Evolutionary conservation across 2,888 invertebrate genomes (phyloP), one percentile per base, ranked within the genome.

Genomic region (Stegophylla sp.): DNA sequence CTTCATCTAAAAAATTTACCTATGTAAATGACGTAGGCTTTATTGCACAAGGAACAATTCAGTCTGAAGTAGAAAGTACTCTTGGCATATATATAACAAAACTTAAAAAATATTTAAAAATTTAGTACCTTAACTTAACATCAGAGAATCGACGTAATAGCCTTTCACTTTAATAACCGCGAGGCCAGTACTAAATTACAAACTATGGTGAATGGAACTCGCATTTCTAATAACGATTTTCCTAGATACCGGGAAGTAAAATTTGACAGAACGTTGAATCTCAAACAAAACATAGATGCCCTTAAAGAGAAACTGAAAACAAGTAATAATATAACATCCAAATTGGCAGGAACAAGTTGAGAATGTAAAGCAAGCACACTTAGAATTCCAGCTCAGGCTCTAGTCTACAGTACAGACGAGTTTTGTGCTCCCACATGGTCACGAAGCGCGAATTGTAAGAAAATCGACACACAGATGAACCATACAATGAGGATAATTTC

Each of bases 401-500:
- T 53, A 53, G n/a, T 20, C 45, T 45, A 45, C 12, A 45, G 45
- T 45, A 15, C 23, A 53, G 53, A 1, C 10, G 53, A 53, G 23
- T 53, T 20, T 53, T 53, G 53, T 10, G 53, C 53, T 53, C n/a
- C 53, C 23, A 20, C 23, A 23, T 53, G 53, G 53, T 53, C 23
- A 53, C 20, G 53, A 20, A 53, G 23, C 53, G 20, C 53, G 53
- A 3, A 53, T 23, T 53, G 53, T 20, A 53, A 20, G 23, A 53
- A 53, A 20, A 53, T 53, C 53, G 23, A 53, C 53, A 53, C 20
- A 20, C 20, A 53, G 53, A 20, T 53, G 26, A 67, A 67, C 15
- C 67, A 67, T 45, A 67, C 17, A 45, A 67, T 67, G 67, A 67
- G 48, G 26, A 67, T 67, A 48, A 53, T 53, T 53, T 53, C 48